Evolutionary conservation across 2,113 vertebrate genomes (phyloP), one percentile per base, ranked within the genome.

Genomic region (Neofelis nebulosa): DNA sequence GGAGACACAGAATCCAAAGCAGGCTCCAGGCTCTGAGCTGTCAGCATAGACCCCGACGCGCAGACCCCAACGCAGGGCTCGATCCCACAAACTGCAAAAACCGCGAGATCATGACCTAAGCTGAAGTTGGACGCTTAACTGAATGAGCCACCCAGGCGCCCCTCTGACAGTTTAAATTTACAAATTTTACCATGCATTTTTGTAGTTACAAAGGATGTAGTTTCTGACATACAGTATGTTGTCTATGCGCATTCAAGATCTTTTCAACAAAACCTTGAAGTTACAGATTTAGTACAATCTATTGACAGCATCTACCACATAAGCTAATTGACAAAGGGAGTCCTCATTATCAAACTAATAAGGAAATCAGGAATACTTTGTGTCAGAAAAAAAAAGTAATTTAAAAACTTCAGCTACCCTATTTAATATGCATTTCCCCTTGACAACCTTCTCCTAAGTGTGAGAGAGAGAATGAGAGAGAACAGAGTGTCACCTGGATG

Each of bases 241-340:
- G 27, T 88, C 31, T 10, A 16, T 63, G 55, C 55, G 57, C 16
- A 91, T 85, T 97, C n/a, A 52, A 57, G n/a, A 89, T 74, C 38
- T 81, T 95, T 83, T 89, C 38, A 94, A 41, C 33, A 91, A 86
- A 95, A 88, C 23, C 48, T 85, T 38, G 8, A 94, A 48, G 7
- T 63, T 52, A 45, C 33, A 63, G 33, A 61, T 85, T 50, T 61
- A 74, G 9, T 55, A 21, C 7, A 14, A 78, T 38, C 31, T 61
- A 45, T 27, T 19, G 48, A 78, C 71, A 85, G 68, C 61, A 90
- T 12, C 61, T 14, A 52, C 63, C 5, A 18, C 27, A 14, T 19
- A 73, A 45, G 55, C 27, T 85, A 57, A 81, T 38, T 69, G 31
- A n/a, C 82, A 89, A 81, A 92, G 18, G 25, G 21, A 4, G 25